phyloP scores from a whole-genome alignment of 2,113 vertebrate species.

The Scalopus aquaticus region DNA sequence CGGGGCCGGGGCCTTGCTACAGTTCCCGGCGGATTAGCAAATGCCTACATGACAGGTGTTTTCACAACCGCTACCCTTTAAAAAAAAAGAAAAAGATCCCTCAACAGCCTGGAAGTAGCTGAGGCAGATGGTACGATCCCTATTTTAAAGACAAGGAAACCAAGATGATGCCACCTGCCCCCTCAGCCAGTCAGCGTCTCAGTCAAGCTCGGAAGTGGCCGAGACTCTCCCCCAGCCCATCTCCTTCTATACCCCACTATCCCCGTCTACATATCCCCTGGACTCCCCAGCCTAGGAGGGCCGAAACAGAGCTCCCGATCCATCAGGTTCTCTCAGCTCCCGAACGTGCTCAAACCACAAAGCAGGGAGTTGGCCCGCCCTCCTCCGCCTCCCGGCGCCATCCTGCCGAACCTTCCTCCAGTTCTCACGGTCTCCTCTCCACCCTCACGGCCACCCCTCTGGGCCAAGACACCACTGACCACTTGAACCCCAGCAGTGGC shows the following conservation, averaged over 20 bases:
- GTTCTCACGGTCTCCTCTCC: background rate
- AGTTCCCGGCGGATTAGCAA: background rate
- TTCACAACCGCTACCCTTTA: conserved; percentile 22
- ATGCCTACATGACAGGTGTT: conserved; percentile 33
- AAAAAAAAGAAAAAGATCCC: conserved; percentile 4
- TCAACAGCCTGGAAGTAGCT: background rate
- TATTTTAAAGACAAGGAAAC: conserved; percentile 60
- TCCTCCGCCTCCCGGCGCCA: background rate
- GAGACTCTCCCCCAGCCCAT: background rate
- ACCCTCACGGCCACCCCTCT: background rate
- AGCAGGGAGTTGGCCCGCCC: background rate
- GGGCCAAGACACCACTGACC: background rate
- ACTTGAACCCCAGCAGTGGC: background rate
- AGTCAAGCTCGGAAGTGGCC: background rate
- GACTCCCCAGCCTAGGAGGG: background rate
- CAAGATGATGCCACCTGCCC: background rate
- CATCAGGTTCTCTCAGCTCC: too few species aligned
- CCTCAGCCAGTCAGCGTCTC: background rate
- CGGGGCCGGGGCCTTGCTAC: background rate
- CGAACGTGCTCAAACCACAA: background rate
- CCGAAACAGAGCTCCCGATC: background rate
- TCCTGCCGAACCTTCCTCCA: background rate
- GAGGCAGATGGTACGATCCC: background rate
- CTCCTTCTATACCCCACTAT: background rate
- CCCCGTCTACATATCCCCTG: background rate